Conservation (phyloP, 2,888 invertebrate genomes). For the Loripinus fragilis region DNA sequence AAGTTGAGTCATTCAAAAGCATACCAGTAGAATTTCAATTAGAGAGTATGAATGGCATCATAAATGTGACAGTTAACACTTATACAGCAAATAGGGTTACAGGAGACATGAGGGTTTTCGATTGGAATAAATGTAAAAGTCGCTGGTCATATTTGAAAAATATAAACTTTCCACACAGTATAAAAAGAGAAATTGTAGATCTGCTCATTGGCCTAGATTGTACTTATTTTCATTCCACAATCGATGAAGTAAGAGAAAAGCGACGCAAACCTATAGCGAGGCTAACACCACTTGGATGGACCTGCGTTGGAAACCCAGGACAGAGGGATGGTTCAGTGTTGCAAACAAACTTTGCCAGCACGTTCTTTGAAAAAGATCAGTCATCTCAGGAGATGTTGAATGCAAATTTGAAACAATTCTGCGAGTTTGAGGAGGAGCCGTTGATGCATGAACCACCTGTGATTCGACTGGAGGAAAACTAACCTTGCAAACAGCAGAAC, state of each 20-base stretch:
- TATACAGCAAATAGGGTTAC: constrained; percentile 5
- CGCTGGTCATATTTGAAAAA: neutral
- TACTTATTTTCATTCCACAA: constrained; percentile 31
- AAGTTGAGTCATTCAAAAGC: constrained; percentile 31
- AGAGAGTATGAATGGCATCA: constrained; percentile 29
- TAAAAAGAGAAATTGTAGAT: neutral
- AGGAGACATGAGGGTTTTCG: neutral
- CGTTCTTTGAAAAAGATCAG: constrained; percentile 5
- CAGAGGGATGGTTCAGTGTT: neutral
- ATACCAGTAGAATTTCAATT: constrained; percentile 21
- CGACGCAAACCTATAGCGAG: neutral
- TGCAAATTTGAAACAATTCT: constrained; percentile 12
- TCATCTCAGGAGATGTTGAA: constrained; percentile 3
- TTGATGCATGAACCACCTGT: neutral
- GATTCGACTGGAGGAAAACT: constrained; percentile 4
- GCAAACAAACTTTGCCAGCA: constrained; percentile 15
- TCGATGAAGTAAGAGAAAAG: neutral
- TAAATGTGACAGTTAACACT: neutral
- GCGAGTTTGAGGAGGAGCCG: constrained; percentile 6
- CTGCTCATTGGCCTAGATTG: neutral
- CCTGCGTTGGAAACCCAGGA: neutral
- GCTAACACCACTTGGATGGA: neutral
- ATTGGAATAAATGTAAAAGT: neutral
- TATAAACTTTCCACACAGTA: neutral
- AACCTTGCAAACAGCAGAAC: constrained; percentile 6